Conservation (phyloP, 2,888 invertebrate genomes). For the Caenorhabditis panamensis region DNA sequence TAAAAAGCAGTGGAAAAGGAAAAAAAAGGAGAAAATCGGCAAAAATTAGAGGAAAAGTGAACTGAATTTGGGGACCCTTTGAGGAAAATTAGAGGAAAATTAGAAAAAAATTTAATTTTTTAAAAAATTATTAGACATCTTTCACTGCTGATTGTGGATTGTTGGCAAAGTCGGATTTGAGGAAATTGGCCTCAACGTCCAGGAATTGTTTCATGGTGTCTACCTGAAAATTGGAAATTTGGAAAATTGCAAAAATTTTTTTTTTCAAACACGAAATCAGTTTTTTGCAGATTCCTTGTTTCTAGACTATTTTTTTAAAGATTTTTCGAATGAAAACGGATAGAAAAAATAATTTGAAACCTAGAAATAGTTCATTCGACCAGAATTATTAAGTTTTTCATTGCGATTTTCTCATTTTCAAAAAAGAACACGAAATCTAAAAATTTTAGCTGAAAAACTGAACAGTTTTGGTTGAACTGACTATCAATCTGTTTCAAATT, state of each 20-base stretch:
- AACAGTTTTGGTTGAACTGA: no score
- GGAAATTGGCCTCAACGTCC: slow-evolving; percentile 63
- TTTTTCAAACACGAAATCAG: no score
- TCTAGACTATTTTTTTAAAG: no score
- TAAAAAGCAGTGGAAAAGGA: slow-evolving; percentile 9
- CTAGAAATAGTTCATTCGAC: no score
- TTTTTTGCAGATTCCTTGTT: not conserved
- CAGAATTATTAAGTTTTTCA: no score
- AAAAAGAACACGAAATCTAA: no score
- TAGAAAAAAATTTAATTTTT: not conserved
- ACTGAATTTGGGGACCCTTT: not conserved
- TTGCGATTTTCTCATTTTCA: no score
- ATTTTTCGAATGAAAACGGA: no score
- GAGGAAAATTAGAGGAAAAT: not conserved
- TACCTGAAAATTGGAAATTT: slow-evolving; percentile 55
- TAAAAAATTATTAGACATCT: not conserved
- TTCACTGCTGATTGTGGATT: slow-evolving; percentile 23
- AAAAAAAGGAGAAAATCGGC: not conserved
- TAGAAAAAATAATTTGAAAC: no score
- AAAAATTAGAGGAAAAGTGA: not conserved
- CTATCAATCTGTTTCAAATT: no score
- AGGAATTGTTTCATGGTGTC: slow-evolving; percentile 70
- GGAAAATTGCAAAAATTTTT: no score
- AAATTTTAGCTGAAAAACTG: no score
- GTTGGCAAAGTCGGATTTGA: slow-evolving; percentile 42